Base-by-base conservation (phyloP, 2,888 invertebrate genomes). In the Acrobasis repandana region DNA sequence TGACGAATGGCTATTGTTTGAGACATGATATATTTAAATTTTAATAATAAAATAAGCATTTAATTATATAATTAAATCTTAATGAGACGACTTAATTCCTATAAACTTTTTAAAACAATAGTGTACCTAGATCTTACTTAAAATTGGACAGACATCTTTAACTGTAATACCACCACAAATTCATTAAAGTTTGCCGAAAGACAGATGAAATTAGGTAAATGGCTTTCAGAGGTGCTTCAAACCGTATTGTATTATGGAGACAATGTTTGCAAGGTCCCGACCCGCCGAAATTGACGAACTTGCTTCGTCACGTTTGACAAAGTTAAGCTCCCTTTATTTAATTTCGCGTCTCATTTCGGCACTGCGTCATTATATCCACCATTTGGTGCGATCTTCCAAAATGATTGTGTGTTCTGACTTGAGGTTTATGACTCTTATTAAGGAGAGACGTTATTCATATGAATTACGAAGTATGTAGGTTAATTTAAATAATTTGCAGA, bases 271-370 rank as follows among this genome's bases (percentile, higher is more conserved):
- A 33, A 28, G 50, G 20, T 33, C 36, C 18, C 14, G 59, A 50
- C 36, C 49, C 50, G 11, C 15, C 38, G 46, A 34, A 60, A 52
- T 60, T 60, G 60, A 14, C 60, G 52, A 60, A 60, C 52, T 60
- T 60, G 52, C 52, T 34, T 47, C 60, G 46, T 54, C 52, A 60
- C 60, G 52, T 52, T 60, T 47, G 60, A 52, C 60, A 60, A 60
- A 60, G 52, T 52, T 60, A 46, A 60, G 47, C 46, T 36, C 38
- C 56, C 43, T 52, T 60, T 60, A 60, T 60, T 62, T 62, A 62
- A 62, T 56, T 59, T 49, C 56, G 38, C 62, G 58, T 62, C 58
- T 62, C 62, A 59, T 62, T 62, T 62, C 58, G 34, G 38, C 48
- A 56, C 11, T 51, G 56, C 46, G 56, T 50, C 49, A 61, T 61